phyloP scores from a whole-genome alignment of 2,888 invertebrate genomes.

The Phortica magna region DNA sequence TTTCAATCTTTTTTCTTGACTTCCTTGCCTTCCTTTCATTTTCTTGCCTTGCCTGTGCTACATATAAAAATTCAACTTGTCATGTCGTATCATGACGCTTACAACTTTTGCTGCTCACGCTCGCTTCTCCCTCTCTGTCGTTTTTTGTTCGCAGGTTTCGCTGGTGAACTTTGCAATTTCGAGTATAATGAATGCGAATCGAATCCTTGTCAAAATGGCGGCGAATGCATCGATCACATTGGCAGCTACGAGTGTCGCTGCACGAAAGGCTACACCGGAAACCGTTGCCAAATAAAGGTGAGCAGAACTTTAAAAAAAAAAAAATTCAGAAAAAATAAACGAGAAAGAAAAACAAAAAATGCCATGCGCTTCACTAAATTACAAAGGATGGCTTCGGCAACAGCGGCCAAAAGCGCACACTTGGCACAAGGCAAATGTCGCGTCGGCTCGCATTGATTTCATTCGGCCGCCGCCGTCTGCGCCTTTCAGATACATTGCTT shows the following conservation, averaged over 20 bases:
- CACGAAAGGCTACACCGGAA: constrained; percentile 84
- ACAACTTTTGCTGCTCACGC: constrained; percentile 50
- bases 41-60: neutral
- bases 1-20: neutral
- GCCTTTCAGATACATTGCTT: neutral
- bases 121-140: constrained; percentile 35
- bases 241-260: constrained; percentile 84
- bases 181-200: constrained; percentile 88
- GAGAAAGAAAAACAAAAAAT: constrained; percentile 15
- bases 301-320: constrained; percentile 51
- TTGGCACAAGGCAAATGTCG: constrained; percentile 3
- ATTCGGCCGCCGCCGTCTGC: neutral
- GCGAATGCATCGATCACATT: constrained; percentile 86
- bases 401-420: constrained; percentile 1
- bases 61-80: constrained; percentile 9
- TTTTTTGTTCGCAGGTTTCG: constrained; percentile 80
- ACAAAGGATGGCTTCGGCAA: neutral
- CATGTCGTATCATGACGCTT: constrained; percentile 51
- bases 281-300: constrained; percentile 86
- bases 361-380: constrained; percentile 4
- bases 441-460: neutral
- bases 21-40: neutral
- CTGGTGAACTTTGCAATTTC: constrained; percentile 85
- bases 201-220: constrained; percentile 86
- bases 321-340: constrained; percentile 27